A percentile compares a stretch with the other conserved stretches of the same genome.
Evolutionary conservation across 2,113 vertebrate species (phyloP).

Genomic region (Hippocampus zosterae): DNA sequence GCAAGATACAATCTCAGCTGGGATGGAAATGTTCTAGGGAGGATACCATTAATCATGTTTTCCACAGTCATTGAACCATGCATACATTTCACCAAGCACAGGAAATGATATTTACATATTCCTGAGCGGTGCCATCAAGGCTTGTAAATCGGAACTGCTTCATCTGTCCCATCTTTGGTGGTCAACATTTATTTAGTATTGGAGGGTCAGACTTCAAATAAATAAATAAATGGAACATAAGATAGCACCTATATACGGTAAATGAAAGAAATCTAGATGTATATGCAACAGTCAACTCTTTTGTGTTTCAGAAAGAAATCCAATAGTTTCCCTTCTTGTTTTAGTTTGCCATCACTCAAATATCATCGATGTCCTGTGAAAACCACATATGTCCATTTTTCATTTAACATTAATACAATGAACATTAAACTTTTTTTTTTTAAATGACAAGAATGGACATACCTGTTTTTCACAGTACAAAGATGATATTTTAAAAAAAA

Average conservation of each 20-base stretch:
- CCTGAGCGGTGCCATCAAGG: slow-evolving; percentile 41
- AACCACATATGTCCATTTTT: no score
- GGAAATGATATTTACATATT: slow-evolving; percentile 44
- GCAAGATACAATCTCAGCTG: not conserved
- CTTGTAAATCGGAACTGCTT: slow-evolving; percentile 43
- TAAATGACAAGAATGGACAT: no score
- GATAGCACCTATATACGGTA: no score
- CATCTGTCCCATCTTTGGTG: slow-evolving; percentile 44
- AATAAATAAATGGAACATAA: no score
- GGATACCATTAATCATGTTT: slow-evolving; percentile 14
- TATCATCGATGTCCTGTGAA: no score
- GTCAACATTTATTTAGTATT: slow-evolving; percentile 26
- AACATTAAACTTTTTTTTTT: no score
- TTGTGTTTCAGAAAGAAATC: not conserved
- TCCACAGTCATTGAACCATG: slow-evolving; percentile 5
- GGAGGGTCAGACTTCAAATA: slow-evolving; percentile 21
- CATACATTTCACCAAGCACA: slow-evolving; percentile 31
- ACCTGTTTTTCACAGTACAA: no score
- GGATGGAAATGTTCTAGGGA: slow-evolving; percentile 2
- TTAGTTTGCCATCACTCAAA: not conserved
- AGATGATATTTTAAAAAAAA: not conserved
- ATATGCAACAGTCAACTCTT: no score
- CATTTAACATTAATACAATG: no score
- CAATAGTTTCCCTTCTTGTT: not conserved
- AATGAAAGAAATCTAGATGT: no score